These are phyloP conservation scores for Otis tarda DNA, from an alignment of 2,113 vertebrate species.

Conservation along the genomic window DNA sequence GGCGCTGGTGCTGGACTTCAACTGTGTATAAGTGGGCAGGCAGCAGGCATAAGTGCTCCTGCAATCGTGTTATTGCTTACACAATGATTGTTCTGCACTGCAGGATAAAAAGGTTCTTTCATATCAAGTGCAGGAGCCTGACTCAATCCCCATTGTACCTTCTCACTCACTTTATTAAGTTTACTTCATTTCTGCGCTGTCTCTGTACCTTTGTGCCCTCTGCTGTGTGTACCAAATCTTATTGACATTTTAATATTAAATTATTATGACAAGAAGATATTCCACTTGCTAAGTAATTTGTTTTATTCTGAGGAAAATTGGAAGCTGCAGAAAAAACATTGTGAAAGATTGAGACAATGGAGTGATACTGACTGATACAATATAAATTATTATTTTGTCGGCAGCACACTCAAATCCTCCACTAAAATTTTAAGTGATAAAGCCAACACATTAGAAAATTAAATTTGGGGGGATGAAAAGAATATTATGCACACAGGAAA, in stretches of 20 bases:
- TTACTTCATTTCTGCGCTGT: slow-evolving; percentile 69
- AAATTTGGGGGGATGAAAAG: slow-evolving; percentile 49
- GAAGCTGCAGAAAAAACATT: slow-evolving; percentile 73
- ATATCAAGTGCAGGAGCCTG: slow-evolving; percentile 36
- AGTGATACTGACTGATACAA: slow-evolving; percentile 65
- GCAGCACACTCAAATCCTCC: slow-evolving; percentile 43
- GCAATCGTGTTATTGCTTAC: slow-evolving; percentile 37
- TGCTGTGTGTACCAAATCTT: slow-evolving; percentile 72
- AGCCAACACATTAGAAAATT: slow-evolving; percentile 71
- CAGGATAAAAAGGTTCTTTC: slow-evolving; percentile 56
- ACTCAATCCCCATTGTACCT: slow-evolving; percentile 46
- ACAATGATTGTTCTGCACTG: slow-evolving; percentile 17
- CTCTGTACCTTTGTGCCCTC: slow-evolving; percentile 66
- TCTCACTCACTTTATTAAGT: slow-evolving; percentile 68
- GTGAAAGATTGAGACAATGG: slow-evolving; percentile 72
- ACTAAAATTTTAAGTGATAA: slow-evolving; percentile 59
- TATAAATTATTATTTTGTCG: slow-evolving; percentile 67
- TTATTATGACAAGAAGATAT: slow-evolving; percentile 76
- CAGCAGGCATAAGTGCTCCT: neutral
- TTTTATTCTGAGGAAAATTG: slow-evolving; percentile 72
- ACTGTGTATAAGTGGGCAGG: neutral
- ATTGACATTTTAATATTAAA: slow-evolving; percentile 78
- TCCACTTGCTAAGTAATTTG: slow-evolving; percentile 75
- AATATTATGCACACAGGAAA: slow-evolving; percentile 12
- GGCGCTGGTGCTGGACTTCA: neutral